Evolutionary conservation across 2,888 invertebrate genomes (phyloP).

Genomic region (Xestia xanthographa): DNA sequence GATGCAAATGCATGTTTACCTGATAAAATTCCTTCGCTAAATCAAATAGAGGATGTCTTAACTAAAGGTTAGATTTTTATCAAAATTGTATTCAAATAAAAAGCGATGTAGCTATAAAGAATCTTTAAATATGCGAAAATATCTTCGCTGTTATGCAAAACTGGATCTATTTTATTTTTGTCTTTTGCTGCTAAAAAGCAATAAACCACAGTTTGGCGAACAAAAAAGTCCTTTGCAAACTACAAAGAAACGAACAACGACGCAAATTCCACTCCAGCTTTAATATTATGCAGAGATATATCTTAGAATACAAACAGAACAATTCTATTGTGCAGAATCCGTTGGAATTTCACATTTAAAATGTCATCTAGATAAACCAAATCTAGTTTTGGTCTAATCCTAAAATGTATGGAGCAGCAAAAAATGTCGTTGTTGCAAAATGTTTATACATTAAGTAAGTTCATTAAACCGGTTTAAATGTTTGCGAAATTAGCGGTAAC

Average conservation of each 20-base stretch:
- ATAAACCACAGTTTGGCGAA: conserved; percentile 10
- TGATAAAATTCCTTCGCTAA: conserved; percentile 14
- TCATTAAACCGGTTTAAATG: conserved; percentile 53
- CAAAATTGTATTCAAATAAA: neutral
- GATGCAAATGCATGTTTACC: conserved; percentile 23
- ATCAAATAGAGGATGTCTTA: conserved; percentile 2
- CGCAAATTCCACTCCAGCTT: conserved; percentile 44
- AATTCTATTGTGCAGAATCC: conserved; percentile 49
- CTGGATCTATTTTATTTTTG: conserved; percentile 21
- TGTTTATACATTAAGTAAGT: conserved; percentile 23
- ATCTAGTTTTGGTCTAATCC: conserved; percentile 48
- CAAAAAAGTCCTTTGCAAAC: conserved; percentile 29
- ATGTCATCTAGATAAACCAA: conserved; percentile 62
- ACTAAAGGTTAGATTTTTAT: conserved; percentile 32
- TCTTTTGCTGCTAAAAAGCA: conserved; percentile 4
- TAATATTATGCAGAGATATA: conserved; percentile 48
- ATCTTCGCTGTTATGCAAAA: conserved; percentile 1
- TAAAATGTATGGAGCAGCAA: conserved; percentile 43
- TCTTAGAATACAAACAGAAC: conserved; percentile 41
- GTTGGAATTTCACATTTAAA: conserved; percentile 43
- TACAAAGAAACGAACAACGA: conserved; percentile 26
- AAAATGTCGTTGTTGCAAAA: conserved; percentile 53
- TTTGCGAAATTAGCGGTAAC: conserved; percentile 28
- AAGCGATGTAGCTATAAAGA: neutral
- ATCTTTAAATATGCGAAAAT: neutral